Conservation (phyloP, 2,113 vertebrate species). For the Chamaetylas fuelleborni region DNA sequence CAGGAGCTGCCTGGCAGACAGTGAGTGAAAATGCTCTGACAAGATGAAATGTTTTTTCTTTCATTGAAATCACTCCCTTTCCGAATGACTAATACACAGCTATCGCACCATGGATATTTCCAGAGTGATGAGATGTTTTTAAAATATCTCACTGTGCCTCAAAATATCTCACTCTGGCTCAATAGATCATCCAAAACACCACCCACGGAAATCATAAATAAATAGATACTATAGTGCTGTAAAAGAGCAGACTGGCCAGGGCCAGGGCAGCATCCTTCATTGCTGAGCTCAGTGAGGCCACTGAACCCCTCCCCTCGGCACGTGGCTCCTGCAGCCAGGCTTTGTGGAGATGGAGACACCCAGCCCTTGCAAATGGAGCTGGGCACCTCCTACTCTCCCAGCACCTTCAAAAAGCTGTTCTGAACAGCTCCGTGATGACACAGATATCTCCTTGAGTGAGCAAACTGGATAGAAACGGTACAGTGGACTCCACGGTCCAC, state of each 20-base stretch:
- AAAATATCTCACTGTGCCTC: constrained; percentile 62
- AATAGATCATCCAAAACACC: constrained; percentile 64
- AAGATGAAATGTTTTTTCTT: constrained; percentile 70
- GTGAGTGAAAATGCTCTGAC: constrained; percentile 63
- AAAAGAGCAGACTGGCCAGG: constrained; percentile 15
- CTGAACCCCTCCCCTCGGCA: not conserved
- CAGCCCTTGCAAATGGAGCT: not conserved
- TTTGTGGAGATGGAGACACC: not conserved
- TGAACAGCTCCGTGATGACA: not conserved
- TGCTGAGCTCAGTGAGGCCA: not conserved
- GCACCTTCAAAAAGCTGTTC: not conserved
- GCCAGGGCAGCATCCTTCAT: constrained; percentile 23
- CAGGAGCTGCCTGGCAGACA: constrained; percentile 64
- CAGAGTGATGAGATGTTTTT: constrained; percentile 66
- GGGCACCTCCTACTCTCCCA: not conserved
- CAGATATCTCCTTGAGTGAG: not conserved
- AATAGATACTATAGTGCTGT: constrained; percentile 27
- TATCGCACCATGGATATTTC: constrained; percentile 56
- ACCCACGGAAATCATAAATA: constrained; percentile 65
- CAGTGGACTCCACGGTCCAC: not conserved
- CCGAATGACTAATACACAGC: constrained; percentile 62
- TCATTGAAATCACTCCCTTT: constrained; percentile 69
- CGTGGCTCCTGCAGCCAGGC: not conserved
- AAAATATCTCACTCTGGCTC: constrained; percentile 68
- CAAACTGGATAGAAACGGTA: not conserved